Conservation (phyloP, 30 jellyfish, hydroid and myxozoan species). For the Hydra vulgaris region DNA sequence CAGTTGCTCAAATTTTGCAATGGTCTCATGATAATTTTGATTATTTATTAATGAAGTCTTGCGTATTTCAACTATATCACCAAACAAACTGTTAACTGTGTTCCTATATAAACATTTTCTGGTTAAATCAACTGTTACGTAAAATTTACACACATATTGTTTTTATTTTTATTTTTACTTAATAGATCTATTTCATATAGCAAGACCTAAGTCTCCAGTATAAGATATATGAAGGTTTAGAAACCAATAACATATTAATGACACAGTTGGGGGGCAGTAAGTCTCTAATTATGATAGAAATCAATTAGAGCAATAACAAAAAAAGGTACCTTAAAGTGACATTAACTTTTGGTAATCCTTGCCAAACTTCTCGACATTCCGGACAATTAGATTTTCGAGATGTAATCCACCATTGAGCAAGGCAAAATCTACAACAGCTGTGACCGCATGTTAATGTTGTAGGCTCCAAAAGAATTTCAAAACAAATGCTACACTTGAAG, state of each 20-base stretch:
- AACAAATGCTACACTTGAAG: constrained; percentile 62
- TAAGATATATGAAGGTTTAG: too few relatives aligned
- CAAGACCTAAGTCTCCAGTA: too few relatives aligned
- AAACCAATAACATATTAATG: too few relatives aligned
- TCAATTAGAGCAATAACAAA: neutral
- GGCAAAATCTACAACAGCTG: constrained; percentile 64
- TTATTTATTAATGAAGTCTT: constrained; percentile 3
- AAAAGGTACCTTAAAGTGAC: constrained; percentile 49
- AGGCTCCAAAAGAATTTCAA: constrained; percentile 68
- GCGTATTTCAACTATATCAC: constrained; percentile 33
- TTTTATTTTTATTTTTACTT: too few relatives aligned
- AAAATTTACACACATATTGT: too few relatives aligned
- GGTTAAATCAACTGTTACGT: too few relatives aligned
- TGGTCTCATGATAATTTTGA: constrained; percentile 23
- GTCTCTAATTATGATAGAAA: too few relatives aligned
- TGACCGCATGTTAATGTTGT: constrained; percentile 91
- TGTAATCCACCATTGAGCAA: constrained; percentile 82
- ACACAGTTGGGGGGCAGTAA: too few relatives aligned
- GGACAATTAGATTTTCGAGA: constrained; percentile 66
- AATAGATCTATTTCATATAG: too few relatives aligned
- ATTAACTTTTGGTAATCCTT: constrained; percentile 75
- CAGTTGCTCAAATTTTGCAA: constrained; percentile 41
- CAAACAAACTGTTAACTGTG: constrained; percentile 45
- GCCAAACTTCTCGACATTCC: constrained; percentile 64
- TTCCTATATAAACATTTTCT: constrained; percentile 33